Conservation (phyloP, 2,888 invertebrate species). For the Anorthoa munda region DNA sequence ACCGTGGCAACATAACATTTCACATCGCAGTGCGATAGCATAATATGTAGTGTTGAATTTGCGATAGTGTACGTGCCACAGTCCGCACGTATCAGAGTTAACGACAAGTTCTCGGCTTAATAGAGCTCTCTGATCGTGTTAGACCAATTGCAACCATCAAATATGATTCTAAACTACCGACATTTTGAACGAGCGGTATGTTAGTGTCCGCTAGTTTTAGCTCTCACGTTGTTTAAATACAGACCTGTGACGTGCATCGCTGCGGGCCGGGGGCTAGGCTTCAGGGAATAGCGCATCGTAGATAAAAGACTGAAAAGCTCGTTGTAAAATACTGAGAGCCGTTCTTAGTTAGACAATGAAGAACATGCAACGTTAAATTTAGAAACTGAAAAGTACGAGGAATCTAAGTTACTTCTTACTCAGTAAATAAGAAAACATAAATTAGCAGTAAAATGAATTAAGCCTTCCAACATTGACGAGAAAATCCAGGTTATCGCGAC, state of each 20-base stretch:
- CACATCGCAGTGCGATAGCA: constrained; percentile 46
- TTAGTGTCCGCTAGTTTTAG: constrained; percentile 5
- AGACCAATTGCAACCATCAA: constrained; percentile 43
- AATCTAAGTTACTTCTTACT: neutral
- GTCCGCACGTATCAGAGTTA: constrained; percentile 54
- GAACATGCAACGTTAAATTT: neutral
- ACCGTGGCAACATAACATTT: constrained; percentile 54
- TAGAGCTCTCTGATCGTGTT: constrained; percentile 58
- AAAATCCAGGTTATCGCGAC: constrained; percentile 60
- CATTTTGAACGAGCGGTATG: constrained; percentile 17
- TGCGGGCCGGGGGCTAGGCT: constrained; percentile 27
- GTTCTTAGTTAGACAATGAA: constrained; percentile 17
- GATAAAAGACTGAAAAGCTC: constrained; percentile 3
- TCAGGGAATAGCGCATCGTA: constrained; percentile 10
- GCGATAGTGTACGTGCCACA: constrained; percentile 57
- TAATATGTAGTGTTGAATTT: constrained; percentile 63
- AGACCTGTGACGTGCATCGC: constrained; percentile 2
- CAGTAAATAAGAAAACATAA: constrained; percentile 20
- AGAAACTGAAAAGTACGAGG: neutral
- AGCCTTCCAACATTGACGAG: constrained; percentile 34
- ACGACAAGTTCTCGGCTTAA: constrained; percentile 62
- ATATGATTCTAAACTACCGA: constrained; percentile 40
- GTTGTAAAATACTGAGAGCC: constrained; percentile 2
- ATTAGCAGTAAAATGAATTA: constrained; percentile 25
- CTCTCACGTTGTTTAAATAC: constrained; percentile 13